These are phyloP conservation scores for Crocuta crocuta DNA, from an alignment of 2,113 vertebrate genomes.

Conservation along the genomic window DNA sequence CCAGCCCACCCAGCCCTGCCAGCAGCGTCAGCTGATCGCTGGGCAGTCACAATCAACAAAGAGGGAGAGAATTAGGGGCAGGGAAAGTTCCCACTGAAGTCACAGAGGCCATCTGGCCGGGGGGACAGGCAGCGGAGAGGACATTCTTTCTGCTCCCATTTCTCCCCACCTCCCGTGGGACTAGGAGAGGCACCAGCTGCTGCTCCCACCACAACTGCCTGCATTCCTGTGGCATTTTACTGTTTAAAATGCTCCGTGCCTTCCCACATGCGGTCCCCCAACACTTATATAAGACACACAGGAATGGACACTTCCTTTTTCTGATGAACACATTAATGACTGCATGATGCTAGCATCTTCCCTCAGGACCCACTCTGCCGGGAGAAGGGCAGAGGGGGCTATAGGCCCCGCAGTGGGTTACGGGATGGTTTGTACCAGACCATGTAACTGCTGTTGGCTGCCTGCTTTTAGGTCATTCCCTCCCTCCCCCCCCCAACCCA, in stretches of 20 bases:
- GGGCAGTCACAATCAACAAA: slow-evolving; percentile 78
- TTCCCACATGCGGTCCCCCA: neutral
- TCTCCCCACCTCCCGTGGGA: neutral
- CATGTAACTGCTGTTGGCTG: neutral
- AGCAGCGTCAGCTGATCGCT: slow-evolving; percentile 76
- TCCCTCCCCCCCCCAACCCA: too few species aligned
- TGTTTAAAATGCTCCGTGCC: neutral
- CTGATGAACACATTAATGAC: neutral
- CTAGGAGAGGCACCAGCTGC: neutral
- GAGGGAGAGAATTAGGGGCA: slow-evolving; percentile 55
- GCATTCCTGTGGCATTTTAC: neutral
- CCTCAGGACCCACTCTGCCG: neutral
- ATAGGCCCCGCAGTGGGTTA: neutral
- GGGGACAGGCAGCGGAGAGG: neutral
- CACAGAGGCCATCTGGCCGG: neutral
- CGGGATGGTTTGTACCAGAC: too few species aligned
- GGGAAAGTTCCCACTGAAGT: slow-evolving; percentile 58
- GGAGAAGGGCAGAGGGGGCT: neutral
- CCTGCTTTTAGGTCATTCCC: neutral
- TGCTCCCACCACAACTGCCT: neutral
- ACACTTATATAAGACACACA: neutral
- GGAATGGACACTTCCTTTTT: neutral
- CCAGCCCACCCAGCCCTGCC: slow-evolving; percentile 77
- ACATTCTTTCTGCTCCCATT: neutral
- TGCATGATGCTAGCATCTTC: neutral